A percentile compares a stretch with the other conserved stretches of the same genome.
Conservation (phyloP, 37 sponge, comb jelly and placozoan species). For the Cliona cf. orientalis region DNA sequence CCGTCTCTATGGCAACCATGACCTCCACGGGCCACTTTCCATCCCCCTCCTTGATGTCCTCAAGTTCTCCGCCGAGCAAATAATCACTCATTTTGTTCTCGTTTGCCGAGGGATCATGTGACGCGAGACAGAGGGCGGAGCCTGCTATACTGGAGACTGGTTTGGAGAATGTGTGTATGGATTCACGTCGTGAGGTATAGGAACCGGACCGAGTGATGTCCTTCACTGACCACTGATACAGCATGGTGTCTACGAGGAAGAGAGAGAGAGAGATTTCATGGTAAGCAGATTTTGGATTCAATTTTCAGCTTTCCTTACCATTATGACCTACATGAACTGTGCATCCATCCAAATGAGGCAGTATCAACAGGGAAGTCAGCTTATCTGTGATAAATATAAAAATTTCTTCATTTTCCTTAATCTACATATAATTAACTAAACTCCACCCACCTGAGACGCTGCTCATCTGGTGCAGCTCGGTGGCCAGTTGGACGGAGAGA, state of each 20-base stretch:
- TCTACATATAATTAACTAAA: background rate
- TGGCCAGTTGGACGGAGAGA: constrained; percentile 30
- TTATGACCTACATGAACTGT: constrained; percentile 60
- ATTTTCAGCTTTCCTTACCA: constrained; percentile 35
- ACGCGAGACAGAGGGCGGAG: constrained; percentile 32
- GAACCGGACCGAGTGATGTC: constrained; percentile 53
- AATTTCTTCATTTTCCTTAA: too few relatives aligned
- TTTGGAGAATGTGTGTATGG: background rate
- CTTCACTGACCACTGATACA: constrained; percentile 62
- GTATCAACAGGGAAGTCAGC: constrained; percentile 38
- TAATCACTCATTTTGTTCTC: constrained; percentile 35
- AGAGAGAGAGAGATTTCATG: background rate
- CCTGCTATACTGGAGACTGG: constrained; percentile 15
- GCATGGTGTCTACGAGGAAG: constrained; percentile 15
- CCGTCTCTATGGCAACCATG: background rate
- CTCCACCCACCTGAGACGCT: constrained; percentile 23
- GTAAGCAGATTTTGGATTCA: background rate
- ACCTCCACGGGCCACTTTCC: constrained; percentile 50
- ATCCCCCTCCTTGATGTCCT: constrained; percentile 22
- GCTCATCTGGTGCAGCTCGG: constrained; percentile 11
- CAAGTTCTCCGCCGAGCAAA: constrained; percentile 22
- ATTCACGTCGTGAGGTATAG: constrained; percentile 38
- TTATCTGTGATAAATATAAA: constrained; percentile 13
- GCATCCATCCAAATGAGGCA: constrained; percentile 68
- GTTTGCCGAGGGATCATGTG: constrained; percentile 29